Evolutionary conservation across 2,888 invertebrate species (phyloP), one percentile per base, ranked within the genome.

Genomic region (Rapana venosa): DNA sequence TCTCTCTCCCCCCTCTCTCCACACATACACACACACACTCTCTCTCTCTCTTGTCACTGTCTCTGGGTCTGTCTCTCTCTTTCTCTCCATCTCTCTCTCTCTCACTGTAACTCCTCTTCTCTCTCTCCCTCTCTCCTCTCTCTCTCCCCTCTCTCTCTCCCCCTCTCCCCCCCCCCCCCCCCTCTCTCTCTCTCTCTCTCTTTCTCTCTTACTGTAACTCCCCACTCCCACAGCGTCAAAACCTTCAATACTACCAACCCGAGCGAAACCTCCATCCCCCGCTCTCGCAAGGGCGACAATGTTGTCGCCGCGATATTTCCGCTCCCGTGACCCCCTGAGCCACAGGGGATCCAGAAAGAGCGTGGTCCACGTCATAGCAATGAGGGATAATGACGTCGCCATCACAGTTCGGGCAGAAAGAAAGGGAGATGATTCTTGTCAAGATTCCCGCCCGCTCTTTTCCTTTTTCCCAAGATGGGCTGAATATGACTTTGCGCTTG

Each of bases 291-390:
- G 47, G 74, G 26, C 74, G 74, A 74, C 74, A 74, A 74, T 74
- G 74, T 74, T 74, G 74, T 74, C 74, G 5, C 74, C 13, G n/a
- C 74, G 74, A 74, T 74, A n/a, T 74, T 74, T 74, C 74, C 70
- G n/a, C n/a, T n/a, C 26, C 1, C 70, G n/a, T n/a, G 26, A n/a
- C 11, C 74, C 74, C 4, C 74, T n/a, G 74, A 74, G 74, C 74
- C 74, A 74, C 74, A 74, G n/a, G 74, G 74, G 74, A 74, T n/a
- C 74, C 74, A 26, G 74, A n/a, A 11, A 26, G 26, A 4, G 22
- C n/a, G 11, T n/a, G 30, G 74, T 74, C 74, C 74, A 26, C 74
- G 74, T 74, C 74, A 74, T 74, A 74, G 74, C 74, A 74, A n/a
- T 74, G 74, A 74, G 26, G n/a, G 11, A n/a, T 74, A n/a, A 74